Evolutionary conservation across 1,140 invertebrate species (phyloP), one percentile per base, ranked within the genome.

Genomic region (Cyphomyrmex costatus): DNA sequence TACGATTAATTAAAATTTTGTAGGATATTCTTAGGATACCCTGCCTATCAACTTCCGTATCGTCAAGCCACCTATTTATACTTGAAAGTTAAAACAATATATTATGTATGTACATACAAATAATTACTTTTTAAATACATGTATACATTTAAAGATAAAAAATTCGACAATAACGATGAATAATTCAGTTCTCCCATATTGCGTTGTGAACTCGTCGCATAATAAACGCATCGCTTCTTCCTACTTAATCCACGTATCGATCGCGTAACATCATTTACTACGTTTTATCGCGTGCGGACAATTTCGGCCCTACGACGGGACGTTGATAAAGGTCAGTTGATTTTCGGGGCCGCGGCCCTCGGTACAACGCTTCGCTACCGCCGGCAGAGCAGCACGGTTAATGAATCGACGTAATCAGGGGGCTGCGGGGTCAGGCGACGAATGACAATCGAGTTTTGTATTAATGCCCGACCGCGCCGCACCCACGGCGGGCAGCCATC

Each of bases 371-470:
- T 21, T 27, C 61, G 77, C 33, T 19, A 36, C 49, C 33, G 51
- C 60, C 53, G 53, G 53, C 36, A 46, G 53, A 56, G 56, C 60
- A 53, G 65, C 58, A 74, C 56, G 61, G 84, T 90, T 91, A 91
- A 91, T 91, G 86, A 91, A 91, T 91, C 89, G 90, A 88, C 74
- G 86, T 90, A 91, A 90, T 91, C 87, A 90, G 84, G 68, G 74
- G 86, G 19, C 46, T 51, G 61, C 30, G 68, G 68, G 78, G 80
- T 90, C 61, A 79, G 76, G 88, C 89, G 70, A 90, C 89, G 90
- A 91, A 91, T 91, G 90, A 91, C 90, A 91, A 91, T 91, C 90
- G 89, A 90, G 90, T 91, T 90, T 91, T 86, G 87, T 90, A 90
- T 90, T 91, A 91, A 91, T 90, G 87, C 53, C 76, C 68, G 78